Conservation (phyloP, 2,888 invertebrate species). For the Drosophila buzzatii region DNA sequence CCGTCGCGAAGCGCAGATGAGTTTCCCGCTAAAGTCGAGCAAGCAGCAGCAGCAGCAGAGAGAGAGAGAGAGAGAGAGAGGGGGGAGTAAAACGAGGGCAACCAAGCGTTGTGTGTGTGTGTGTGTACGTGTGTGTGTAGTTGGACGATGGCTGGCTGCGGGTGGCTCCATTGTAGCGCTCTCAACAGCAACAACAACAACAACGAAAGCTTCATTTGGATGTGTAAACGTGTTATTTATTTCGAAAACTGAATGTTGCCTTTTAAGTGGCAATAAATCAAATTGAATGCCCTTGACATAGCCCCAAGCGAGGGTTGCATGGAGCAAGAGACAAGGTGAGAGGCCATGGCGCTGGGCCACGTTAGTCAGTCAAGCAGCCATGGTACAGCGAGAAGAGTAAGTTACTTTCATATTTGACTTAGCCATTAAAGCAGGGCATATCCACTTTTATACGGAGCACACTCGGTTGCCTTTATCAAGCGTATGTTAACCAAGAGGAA, state of each 20-base stretch:
- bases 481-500: slow-evolving; percentile 33
- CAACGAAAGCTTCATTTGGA: slow-evolving; percentile 78
- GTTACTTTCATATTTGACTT: slow-evolving; percentile 78
- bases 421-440: slow-evolving; percentile 70
- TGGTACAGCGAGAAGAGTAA: slow-evolving; percentile 42
- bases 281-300: slow-evolving; percentile 62
- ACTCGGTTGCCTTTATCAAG: slow-evolving; percentile 18
- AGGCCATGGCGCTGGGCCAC: neutral
- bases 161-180: slow-evolving; percentile 40
- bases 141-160: neutral
- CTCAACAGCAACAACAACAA: slow-evolving; percentile 52
- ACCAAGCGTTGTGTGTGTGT: too few relatives aligned
- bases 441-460: neutral
- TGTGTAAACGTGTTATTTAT: slow-evolving; percentile 82
- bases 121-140: neutral
- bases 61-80: too few relatives aligned
- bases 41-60: too few relatives aligned
- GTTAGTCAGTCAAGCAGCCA: slow-evolving; percentile 44
- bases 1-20: slow-evolving; percentile 50
- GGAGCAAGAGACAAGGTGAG: slow-evolving; percentile 6
- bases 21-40: neutral
- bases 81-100: too few relatives aligned
- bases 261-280: slow-evolving; percentile 81
- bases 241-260: slow-evolving; percentile 79
- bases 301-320: slow-evolving; percentile 23